Base-by-base conservation (phyloP, 2,888 invertebrate genomes). In the Adelognathus sp. region DNA sequence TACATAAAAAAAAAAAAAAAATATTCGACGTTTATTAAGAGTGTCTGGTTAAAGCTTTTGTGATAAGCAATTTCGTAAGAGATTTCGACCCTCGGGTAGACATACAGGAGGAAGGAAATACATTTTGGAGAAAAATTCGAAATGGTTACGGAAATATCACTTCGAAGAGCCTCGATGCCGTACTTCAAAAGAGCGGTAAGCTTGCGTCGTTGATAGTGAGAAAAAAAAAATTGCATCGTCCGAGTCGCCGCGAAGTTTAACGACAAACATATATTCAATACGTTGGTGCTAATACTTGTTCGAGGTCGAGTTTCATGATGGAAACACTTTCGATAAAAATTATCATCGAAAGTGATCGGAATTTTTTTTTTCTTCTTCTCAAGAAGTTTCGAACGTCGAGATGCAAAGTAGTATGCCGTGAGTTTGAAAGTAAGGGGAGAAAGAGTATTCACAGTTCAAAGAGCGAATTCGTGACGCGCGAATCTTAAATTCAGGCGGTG, bases 181-280 rank as follows among this genome's bases (percentile, higher is more conserved):
- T 86, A 84, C 58, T 64, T 86, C 58, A 82, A 81, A 77, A 79
- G 83, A 79, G 58, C 82, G 78, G 86, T 86, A 73, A 85, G 86
- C 75, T 7, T 50, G 31, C 9, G 2, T 41, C 33, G 6, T 50
- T 16, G 29, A 16, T 31, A 3, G 11, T 27, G 21, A 16, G 44
- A 1, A 21, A 3, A 16, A 50, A 64, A 52, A 36, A 36, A 41
- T 44, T 27, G 27, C 24, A 24, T 4, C n/a, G 24, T 27, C 16
- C 6, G 9, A 2, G 4, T 0, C 24, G 18, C 14, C n/a, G 46
- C 18, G 31, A 50, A 63, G 11, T 14, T 11, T 52, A 52, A 66
- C 36, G 18, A 33, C 50, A 52, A 66, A 66, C 36, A 11, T 24
- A 50, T 36, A 36, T 50, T 24, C 5, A 3, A 1, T 50, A n/a